A percentile compares a stretch with the other conserved stretches of the same genome.
These are phyloP conservation scores for Bostrychus sinensis DNA, from an alignment of 2,113 vertebrate species.

Conservation along the genomic window DNA sequence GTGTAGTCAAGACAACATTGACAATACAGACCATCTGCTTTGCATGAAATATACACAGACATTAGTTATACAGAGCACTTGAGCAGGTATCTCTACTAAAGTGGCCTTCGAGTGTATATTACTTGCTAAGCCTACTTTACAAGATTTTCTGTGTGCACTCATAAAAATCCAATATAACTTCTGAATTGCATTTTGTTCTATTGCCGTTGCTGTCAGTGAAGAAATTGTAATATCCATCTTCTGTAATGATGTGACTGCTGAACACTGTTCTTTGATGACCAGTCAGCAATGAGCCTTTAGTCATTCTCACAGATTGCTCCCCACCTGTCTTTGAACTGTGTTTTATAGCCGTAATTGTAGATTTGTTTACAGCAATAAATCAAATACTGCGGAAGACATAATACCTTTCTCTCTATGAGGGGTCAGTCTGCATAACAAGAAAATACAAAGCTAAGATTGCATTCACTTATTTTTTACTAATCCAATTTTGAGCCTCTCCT, in stretches of 20 bases:
- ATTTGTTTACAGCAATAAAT: conserved; percentile 1
- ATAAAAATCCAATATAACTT: conserved; percentile 18
- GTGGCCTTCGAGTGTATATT: conserved; percentile 3
- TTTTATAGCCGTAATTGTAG: conserved; percentile 36
- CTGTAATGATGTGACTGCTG: conserved; percentile 13
- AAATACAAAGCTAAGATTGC: not conserved
- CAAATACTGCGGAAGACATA: conserved; percentile 18
- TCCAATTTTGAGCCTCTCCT: not conserved
- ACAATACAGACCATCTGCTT: not conserved
- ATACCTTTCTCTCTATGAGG: conserved; percentile 12
- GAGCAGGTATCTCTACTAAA: not conserved
- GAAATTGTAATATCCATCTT: conserved; percentile 23
- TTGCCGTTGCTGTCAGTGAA: conserved; percentile 26
- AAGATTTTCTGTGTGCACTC: conserved; percentile 2
- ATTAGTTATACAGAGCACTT: not conserved
- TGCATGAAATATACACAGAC: not conserved
- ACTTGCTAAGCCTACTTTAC: not conserved
- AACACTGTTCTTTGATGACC: conserved; percentile 36
- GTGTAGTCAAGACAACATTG: not conserved
- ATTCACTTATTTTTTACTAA: not conserved
- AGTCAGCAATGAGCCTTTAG: conserved; percentile 28
- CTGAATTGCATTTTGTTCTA: conserved; percentile 8
- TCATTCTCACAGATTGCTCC: conserved; percentile 30
- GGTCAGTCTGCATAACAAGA: conserved; percentile 3
- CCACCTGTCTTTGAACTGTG: conserved; percentile 23